Percentiles rank a stretch among this genome's conserved stretches.
Evolutionary conservation across 2,888 invertebrate species (phyloP).

Genomic region (Acleris literana): DNA sequence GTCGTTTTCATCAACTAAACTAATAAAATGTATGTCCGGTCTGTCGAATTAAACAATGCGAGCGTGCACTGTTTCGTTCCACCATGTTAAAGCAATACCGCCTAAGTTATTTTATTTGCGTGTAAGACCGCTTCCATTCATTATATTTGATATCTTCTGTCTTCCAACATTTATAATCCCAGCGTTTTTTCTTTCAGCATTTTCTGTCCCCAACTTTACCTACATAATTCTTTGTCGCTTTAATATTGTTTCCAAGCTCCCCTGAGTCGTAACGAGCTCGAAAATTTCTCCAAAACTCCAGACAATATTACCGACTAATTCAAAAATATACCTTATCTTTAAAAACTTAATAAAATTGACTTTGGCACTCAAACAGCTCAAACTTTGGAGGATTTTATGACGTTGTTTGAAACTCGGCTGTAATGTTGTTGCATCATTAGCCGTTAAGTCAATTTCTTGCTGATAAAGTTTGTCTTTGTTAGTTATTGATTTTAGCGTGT

Average conservation of each 20-base stretch:
- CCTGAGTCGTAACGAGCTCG: conserved; percentile 18
- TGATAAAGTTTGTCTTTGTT: conserved; percentile 10
- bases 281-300: conserved; percentile 20
- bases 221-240: conserved; percentile 1
- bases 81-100: no score
- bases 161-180: neutral
- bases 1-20: no score
- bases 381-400: conserved; percentile 20
- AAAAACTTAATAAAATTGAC: conserved; percentile 29
- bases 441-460: conserved; percentile 12
- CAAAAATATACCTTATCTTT: conserved; percentile 27
- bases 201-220: neutral
- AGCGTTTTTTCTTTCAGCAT: neutral
- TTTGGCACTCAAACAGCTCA: conserved; percentile 2
- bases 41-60: no score
- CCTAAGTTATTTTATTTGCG: no score
- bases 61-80: no score
- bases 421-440: conserved; percentile 3
- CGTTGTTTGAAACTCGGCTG: neutral
- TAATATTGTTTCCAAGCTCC: conserved; percentile 30
- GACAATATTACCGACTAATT: conserved; percentile 33
- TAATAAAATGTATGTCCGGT: no score
- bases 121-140: no score
- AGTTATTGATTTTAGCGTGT: conserved; percentile 12
- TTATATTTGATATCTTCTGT: no score